Conservation (phyloP, 2,113 vertebrate species). For the Ploceus nigricollis region DNA sequence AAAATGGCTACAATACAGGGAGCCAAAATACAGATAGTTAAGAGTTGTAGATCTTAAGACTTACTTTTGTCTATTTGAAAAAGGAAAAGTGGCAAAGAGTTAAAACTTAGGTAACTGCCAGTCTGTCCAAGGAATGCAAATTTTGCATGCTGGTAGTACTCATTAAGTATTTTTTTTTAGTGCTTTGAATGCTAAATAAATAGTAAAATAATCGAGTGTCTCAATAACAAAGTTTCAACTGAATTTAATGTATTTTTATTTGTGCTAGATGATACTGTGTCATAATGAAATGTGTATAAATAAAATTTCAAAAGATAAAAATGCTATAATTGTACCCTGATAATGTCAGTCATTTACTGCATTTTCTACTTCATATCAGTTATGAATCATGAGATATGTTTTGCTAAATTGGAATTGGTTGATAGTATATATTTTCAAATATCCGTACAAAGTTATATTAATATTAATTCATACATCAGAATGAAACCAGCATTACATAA, state of each 20-base stretch:
- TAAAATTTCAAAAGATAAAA: not conserved
- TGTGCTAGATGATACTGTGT: not conserved
- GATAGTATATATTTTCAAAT: not conserved
- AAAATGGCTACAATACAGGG: not conserved
- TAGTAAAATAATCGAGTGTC: not conserved
- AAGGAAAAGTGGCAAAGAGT: slow-evolving; percentile 30
- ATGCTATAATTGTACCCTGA: not conserved
- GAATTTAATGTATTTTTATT: not conserved
- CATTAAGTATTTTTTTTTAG: not conserved
- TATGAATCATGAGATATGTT: not conserved
- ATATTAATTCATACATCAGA: not conserved
- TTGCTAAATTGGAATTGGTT: not conserved
- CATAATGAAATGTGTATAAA: not conserved
- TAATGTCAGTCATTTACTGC: not conserved
- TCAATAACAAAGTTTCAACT: not conserved
- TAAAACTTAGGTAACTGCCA: not conserved
- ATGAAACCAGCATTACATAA: not conserved
- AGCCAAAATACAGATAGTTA: not conserved
- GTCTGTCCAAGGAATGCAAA: not conserved
- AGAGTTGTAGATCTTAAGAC: not conserved
- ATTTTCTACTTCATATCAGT: not conserved
- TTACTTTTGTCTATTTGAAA: not conserved
- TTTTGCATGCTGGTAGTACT: not conserved
- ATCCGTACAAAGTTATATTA: not conserved
- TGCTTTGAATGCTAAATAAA: slow-evolving; percentile 8